Evolutionary conservation across 64 coral and sea anemone species (phyloP).

Genomic region (Montipora cactus): DNA sequence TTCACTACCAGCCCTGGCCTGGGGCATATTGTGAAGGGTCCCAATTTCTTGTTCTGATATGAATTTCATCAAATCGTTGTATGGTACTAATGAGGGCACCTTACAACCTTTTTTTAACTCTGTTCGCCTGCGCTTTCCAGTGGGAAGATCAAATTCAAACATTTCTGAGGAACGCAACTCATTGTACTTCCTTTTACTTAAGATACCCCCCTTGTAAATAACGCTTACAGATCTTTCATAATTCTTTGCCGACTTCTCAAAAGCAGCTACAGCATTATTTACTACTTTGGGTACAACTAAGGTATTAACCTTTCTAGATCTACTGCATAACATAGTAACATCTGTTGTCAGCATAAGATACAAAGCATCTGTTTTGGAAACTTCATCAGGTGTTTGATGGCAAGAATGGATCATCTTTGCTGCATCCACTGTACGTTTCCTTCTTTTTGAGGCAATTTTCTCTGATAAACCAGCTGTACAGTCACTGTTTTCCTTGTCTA

Average conservation of each 20-base stretch:
- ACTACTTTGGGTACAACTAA: constrained; percentile 73
- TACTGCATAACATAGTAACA: constrained; percentile 57
- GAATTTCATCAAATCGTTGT: constrained; percentile 85
- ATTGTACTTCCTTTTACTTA: constrained; percentile 84
- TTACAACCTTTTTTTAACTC: constrained; percentile 72
- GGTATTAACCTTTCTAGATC: constrained; percentile 68
- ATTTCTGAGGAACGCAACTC: constrained; percentile 67
- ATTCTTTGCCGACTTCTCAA: constrained; percentile 72
- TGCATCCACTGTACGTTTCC: constrained; percentile 68
- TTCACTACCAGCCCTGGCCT: constrained; percentile 60
- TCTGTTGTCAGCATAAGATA: constrained; percentile 44
- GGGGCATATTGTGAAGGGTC: constrained; percentile 74
- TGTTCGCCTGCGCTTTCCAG: constrained; percentile 45
- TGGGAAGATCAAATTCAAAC: constrained; percentile 60
- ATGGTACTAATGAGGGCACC: constrained; percentile 76
- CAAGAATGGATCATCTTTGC: constrained; percentile 71
- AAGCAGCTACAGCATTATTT: constrained; percentile 59
- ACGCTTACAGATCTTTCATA: constrained; percentile 71
- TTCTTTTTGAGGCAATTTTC: constrained; percentile 60
- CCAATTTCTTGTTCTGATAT: constrained; percentile 80
- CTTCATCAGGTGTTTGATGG: constrained; percentile 36
- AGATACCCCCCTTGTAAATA: constrained; percentile 65
- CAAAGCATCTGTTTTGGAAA: constrained; percentile 48
- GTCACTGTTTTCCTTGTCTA: constrained; percentile 80
- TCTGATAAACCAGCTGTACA: constrained; percentile 58